Evolutionary conservation across 2,797 vertebrate species (phyloP).

Genomic region (Nyctibius grandis): DNA sequence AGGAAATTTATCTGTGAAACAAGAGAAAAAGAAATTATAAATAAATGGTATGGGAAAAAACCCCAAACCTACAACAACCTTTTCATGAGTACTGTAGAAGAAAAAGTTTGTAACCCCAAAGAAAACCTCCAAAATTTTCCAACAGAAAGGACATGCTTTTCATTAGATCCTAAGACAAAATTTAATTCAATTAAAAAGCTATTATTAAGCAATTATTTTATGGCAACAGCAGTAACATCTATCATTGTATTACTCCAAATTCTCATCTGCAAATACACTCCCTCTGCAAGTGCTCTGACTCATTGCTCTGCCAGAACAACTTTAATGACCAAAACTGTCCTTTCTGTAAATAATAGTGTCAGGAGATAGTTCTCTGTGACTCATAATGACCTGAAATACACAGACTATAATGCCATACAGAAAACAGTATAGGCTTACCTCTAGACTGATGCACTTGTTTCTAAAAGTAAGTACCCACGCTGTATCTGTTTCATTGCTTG

Average conservation of each 20-base stretch:
- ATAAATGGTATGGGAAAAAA: not conserved
- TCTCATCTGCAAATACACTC: not conserved
- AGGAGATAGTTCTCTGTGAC: not conserved
- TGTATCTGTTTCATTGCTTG: constrained; percentile 6
- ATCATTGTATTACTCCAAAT: not conserved
- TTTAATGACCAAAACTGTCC: not conserved
- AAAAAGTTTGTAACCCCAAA: not conserved
- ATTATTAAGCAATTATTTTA: not conserved
- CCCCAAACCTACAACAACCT: not conserved
- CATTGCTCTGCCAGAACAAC: not conserved
- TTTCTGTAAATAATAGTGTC: not conserved
- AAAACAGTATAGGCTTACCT: constrained; percentile 63
- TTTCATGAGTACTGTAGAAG: not conserved
- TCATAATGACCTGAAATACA: not conserved
- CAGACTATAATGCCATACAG: not conserved
- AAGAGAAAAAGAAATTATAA: not conserved
- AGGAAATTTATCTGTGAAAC: not conserved
- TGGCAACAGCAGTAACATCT: not conserved
- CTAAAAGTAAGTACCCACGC: constrained; percentile 69
- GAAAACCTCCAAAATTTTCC: not conserved
- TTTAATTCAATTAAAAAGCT: not conserved
- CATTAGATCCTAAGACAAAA: not conserved
- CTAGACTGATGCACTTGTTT: constrained; percentile 72
- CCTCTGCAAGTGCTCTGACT: not conserved
- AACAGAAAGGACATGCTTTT: not conserved